Base-by-base conservation (phyloP, 2,888 invertebrate genomes). In the Dioctria linearis region DNA sequence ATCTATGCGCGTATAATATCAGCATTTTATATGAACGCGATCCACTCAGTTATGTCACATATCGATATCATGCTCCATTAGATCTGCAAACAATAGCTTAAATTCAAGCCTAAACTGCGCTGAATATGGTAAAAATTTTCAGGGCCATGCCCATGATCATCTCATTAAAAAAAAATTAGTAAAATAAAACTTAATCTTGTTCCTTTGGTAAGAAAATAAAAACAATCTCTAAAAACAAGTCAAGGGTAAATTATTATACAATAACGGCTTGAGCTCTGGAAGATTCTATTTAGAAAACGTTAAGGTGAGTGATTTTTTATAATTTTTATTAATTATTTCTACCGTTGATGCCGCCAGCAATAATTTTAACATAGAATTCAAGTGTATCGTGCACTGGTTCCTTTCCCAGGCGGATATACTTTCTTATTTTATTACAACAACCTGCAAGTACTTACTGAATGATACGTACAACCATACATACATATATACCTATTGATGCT, bases 221-320 rank as follows among this genome's bases (percentile, higher is more conserved):
- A 54, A 11, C 11, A n/a, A 54, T 11, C 59, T 51, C 8, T 39
- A 39, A 63, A 63, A 63, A 13, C 40, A 63, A 63, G 63, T 63
- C 63, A 63, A 37, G 63, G 63, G 63, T 63, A 63, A 63, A 63
- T 11, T 37, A 37, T 63, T 63, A 63, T 40, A 37, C 5, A 63
- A 40, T 39, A 63, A 37, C 39, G 5, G 11, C 8, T 39, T 37
- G 3, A 39, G 39, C 6, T 37, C 25, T 37, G 39, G 37, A 37
- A 5, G 39, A 40, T 3, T 39, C 13, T 40, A 63, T 39, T 25
- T 63, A 6, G 40, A 37, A 40, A 39, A 9, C 39, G 63, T 37
- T 63, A 63, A 63, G 63, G 37, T 39, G 39, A 63, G 40, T 39
- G 39, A 63, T 63, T 37, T 63, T 40, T 6, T 39, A 37, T 25